Evolutionary conservation across 2,797 vertebrate species (phyloP).

Genomic region (Sebastes minor): DNA sequence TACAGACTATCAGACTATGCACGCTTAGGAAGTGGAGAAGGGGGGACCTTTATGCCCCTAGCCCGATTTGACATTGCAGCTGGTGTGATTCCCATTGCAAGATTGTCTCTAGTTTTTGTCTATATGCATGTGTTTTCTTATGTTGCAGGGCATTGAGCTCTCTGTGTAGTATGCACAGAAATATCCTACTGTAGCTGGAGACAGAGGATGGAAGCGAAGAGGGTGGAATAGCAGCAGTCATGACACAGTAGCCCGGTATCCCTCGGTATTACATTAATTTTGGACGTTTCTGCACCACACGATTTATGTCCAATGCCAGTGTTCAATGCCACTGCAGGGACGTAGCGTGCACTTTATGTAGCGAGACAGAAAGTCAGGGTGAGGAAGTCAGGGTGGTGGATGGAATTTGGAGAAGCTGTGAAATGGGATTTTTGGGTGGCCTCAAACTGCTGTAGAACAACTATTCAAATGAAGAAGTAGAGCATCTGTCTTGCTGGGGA

Average conservation of each 20-base stretch:
- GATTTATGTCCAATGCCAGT: constrained; percentile 4
- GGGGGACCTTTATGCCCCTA: neutral
- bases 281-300: neutral
- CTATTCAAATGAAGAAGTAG: constrained; percentile 15
- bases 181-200: neutral
- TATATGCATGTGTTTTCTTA: neutral
- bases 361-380: neutral
- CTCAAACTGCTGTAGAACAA: constrained; percentile 13
- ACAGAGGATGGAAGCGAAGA: neutral
- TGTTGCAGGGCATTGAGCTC: neutral
- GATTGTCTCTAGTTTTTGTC: neutral
- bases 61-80: neutral
- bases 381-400: neutral
- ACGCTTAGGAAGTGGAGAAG: neutral
- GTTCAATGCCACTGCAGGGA: constrained; percentile 4
- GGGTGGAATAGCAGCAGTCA: neutral
- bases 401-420: constrained; percentile 7
- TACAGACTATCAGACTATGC: too few relatives aligned
- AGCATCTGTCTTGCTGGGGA: constrained; percentile 16
- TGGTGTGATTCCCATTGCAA: neutral
- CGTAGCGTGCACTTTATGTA: neutral
- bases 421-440: neutral
- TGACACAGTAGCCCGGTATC: constrained; percentile 1
- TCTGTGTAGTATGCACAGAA: neutral
- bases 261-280: neutral